phyloP scores from a whole-genome alignment of 2,113 vertebrate species.

The Gymnocephalus cernua region DNA sequence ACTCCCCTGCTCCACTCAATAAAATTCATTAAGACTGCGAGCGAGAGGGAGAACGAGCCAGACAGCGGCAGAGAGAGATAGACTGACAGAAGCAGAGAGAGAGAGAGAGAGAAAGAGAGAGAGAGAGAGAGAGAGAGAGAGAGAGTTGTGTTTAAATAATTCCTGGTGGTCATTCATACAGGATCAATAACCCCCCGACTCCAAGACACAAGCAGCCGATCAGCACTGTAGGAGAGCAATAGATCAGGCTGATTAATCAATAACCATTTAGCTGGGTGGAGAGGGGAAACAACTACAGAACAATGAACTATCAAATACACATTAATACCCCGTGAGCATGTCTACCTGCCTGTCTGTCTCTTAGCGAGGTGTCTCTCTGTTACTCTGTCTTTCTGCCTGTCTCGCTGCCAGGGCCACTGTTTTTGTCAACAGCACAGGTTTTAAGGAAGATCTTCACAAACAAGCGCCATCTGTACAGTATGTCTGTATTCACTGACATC shows the following conservation, averaged over 20 bases:
- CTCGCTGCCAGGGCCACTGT: neutral
- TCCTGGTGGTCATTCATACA: slow-evolving; percentile 76
- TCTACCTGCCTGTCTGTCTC: slow-evolving; percentile 44
- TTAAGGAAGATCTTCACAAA: slow-evolving; percentile 60
- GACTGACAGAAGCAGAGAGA: slow-evolving; percentile 38
- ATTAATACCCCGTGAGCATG: slow-evolving; percentile 72
- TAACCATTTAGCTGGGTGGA: slow-evolving; percentile 81
- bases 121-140: slow-evolving; percentile 36
- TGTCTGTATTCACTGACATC: slow-evolving; percentile 16
- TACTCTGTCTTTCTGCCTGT: slow-evolving; percentile 16
- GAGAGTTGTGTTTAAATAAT: slow-evolving; percentile 82
- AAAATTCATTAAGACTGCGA: slow-evolving; percentile 78
- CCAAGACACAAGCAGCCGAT: slow-evolving; percentile 74
- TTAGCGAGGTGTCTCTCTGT: slow-evolving; percentile 6
- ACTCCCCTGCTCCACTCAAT: slow-evolving; percentile 77
- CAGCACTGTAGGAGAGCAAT: slow-evolving; percentile 74
- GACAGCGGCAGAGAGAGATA: slow-evolving; percentile 17
- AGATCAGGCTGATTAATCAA: slow-evolving; percentile 83
- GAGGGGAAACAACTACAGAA: slow-evolving; percentile 80
- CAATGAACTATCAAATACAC: slow-evolving; percentile 78
- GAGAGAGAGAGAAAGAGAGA: slow-evolving; percentile 37
- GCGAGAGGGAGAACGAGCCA: slow-evolving; percentile 46
- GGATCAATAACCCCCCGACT: slow-evolving; percentile 76
- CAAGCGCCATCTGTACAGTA: slow-evolving; percentile 60
- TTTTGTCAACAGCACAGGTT: slow-evolving; percentile 29